phyloP scores from a whole-genome alignment of 2,888 invertebrate species.

The Hydroisotoma schaefferi region DNA sequence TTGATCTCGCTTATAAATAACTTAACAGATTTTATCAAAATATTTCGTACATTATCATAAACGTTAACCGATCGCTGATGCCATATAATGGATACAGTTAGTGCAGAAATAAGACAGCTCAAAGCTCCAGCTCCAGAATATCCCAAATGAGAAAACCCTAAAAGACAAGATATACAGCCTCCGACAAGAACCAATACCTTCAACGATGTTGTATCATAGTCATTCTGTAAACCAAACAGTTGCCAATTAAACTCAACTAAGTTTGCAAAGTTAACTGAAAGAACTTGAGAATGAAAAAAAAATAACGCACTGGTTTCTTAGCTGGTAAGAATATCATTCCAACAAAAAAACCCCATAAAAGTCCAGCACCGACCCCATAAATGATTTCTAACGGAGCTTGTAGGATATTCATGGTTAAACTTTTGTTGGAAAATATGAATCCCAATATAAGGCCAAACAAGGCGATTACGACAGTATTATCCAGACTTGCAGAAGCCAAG shows the following conservation, averaged over 20 bases:
- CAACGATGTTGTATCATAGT: slow-evolving; percentile 51
- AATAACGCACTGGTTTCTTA: not conserved
- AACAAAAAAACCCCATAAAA: slow-evolving; percentile 36
- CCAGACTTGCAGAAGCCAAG: slow-evolving; percentile 67
- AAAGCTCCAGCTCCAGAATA: slow-evolving; percentile 74
- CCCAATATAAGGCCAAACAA: slow-evolving; percentile 66
- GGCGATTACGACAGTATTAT: slow-evolving; percentile 72
- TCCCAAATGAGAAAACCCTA: slow-evolving; percentile 78
- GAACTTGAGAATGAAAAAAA: no score
- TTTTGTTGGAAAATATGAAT: slow-evolving; percentile 61
- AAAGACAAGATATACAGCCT: slow-evolving; percentile 77
- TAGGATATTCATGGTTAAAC: slow-evolving; percentile 24
- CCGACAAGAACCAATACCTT: slow-evolving; percentile 74
- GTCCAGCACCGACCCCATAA: slow-evolving; percentile 33
- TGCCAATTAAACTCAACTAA: not conserved
- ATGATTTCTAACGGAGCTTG: slow-evolving; percentile 44
- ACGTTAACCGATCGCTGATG: slow-evolving; percentile 28
- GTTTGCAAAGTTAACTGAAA: not conserved
- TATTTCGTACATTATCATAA: slow-evolving; percentile 20
- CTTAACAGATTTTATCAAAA: not conserved
- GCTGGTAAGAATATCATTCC: slow-evolving; percentile 35
- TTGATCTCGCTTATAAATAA: not conserved
- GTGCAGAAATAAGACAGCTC: slow-evolving; percentile 76
- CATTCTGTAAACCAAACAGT: not conserved
- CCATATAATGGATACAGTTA: slow-evolving; percentile 78